Conservation (phyloP, 2,888 invertebrate genomes). For the Pammene aurita region DNA sequence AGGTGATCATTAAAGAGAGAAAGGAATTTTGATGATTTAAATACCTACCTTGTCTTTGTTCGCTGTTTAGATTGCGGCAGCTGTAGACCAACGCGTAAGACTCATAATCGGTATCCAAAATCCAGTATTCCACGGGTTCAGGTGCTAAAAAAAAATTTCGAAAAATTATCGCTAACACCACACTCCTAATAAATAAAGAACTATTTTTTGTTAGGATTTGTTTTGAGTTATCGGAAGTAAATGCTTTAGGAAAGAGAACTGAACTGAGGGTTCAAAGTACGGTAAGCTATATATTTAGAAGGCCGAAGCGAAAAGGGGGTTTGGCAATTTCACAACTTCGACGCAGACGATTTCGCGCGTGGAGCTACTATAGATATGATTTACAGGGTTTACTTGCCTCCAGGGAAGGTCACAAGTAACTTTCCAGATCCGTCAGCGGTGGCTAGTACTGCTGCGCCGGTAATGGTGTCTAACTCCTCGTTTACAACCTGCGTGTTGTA, state of each 20-base stretch:
- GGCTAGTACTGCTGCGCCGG: constrained; percentile 64
- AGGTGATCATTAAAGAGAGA: no score
- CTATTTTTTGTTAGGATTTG: no score
- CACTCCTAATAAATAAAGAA: no score
- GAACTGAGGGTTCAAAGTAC: no score
- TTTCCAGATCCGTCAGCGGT: constrained; percentile 69
- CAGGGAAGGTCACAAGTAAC: constrained; percentile 56
- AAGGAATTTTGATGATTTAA: background rate
- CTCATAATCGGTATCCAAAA: constrained; percentile 83
- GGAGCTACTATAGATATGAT: no score
- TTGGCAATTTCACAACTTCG: no score
- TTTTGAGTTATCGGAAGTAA: no score
- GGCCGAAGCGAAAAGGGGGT: no score
- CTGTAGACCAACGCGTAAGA: constrained; percentile 85
- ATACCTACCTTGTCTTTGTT: constrained; percentile 68
- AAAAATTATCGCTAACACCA: no score
- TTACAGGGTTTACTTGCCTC: constrained; percentile 52
- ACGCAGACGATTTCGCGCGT: no score
- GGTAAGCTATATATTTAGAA: no score
- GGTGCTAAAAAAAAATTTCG: constrained; percentile 47
- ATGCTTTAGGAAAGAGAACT: no score
- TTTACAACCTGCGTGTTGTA: constrained; percentile 48
- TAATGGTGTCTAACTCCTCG: constrained; percentile 40
- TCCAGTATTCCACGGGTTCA: constrained; percentile 50
- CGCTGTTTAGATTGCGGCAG: constrained; percentile 75